A percentile compares a stretch with the other conserved stretches of the same genome.
These are phyloP conservation scores for Drosophila neocordata DNA, from an alignment of 1,140 invertebrate species.

Conservation along the genomic window DNA sequence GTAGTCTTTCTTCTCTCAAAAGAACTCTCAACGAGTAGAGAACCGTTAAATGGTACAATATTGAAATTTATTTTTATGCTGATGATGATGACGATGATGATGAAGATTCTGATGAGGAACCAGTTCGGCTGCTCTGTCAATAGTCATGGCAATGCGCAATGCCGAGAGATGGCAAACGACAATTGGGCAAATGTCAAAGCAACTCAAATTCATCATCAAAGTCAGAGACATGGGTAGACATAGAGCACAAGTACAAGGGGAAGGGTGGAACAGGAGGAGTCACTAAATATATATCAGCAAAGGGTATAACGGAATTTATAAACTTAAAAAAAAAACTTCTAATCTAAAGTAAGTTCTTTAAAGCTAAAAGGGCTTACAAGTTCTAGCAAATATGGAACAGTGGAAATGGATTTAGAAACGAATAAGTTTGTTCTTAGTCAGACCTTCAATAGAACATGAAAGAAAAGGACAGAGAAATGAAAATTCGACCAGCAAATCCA, in stretches of 20 bases:
- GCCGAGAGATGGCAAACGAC: conserved; percentile 46
- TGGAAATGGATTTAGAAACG: background rate
- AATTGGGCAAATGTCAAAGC: conserved; percentile 64
- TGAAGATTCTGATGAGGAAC: conserved; percentile 59
- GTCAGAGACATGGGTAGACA: conserved; percentile 21
- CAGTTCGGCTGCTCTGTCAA: conserved; percentile 33
- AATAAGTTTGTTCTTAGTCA: too few relatives aligned
- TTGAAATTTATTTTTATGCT: conserved; percentile 75
- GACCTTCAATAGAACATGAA: too few relatives aligned
- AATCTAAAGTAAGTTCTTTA: background rate
- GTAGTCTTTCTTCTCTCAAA: background rate
- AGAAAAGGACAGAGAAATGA: too few relatives aligned
- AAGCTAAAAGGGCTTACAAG: background rate
- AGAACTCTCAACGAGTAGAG: conserved; percentile 26
- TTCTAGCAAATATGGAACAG: background rate
- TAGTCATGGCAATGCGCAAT: conserved; percentile 41
- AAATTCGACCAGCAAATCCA: too few relatives aligned
- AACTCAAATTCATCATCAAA: conserved; percentile 55
- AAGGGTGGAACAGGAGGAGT: background rate
- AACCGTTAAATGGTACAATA: conserved; percentile 78
- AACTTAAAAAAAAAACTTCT: background rate
- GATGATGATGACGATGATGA: conserved; percentile 34
- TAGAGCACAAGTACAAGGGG: background rate
- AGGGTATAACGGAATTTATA: background rate
- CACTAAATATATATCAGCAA: too few relatives aligned